Evolutionary conservation across 2,888 invertebrate genomes (phyloP), one percentile per base, ranked within the genome.

Genomic region (Metallyticus violacea): DNA sequence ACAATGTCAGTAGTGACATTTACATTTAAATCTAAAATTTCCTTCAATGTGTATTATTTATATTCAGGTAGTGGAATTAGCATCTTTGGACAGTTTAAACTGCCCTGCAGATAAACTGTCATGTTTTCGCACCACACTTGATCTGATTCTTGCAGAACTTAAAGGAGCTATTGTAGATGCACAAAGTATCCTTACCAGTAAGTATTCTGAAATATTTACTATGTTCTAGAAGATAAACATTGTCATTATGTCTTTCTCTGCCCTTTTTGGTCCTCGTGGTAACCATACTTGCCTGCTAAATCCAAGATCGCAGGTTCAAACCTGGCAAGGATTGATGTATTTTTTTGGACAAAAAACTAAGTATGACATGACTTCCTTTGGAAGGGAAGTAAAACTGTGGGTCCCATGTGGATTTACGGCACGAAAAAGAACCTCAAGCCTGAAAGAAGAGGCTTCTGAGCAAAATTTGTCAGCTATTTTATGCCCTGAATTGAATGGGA

Each of bases 111-210:
- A 92, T 88, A 93, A 93, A 89, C 89, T 92, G 2, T 89, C 90
- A n/a, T 93, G 93, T 89, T 88, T 93, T 6, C 91, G 91, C 85
- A 90, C 91, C 9, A 91, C 92, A 0, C 90, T 92, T 86, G 93
- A 93, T 88, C 89, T 93, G n/a, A 91, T 92, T 85, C 91, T 92
- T 85, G 93, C 92, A 7, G 92, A 93, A 89, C 89, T 92, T 15
- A 93, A 93, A 89, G 90, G 91, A 25, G 92, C 91, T 3, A 89
- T 92, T 26, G 92, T 92, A 25, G 91, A 91, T 77, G 90, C 91
- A 7, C 89, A 90, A 85, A 89, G 89, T 25, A 30, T 85, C n/a
- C 62, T 86, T 86, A 90, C 90, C 85, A 91, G 91, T 91, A 89
- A 88, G 88, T 88, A 62, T 81, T 29, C 9, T 76, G 40, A 62